These are phyloP conservation scores for Alviniconcha marisindica DNA, from an alignment of 1,140 invertebrate genomes.

Conservation along the genomic window DNA sequence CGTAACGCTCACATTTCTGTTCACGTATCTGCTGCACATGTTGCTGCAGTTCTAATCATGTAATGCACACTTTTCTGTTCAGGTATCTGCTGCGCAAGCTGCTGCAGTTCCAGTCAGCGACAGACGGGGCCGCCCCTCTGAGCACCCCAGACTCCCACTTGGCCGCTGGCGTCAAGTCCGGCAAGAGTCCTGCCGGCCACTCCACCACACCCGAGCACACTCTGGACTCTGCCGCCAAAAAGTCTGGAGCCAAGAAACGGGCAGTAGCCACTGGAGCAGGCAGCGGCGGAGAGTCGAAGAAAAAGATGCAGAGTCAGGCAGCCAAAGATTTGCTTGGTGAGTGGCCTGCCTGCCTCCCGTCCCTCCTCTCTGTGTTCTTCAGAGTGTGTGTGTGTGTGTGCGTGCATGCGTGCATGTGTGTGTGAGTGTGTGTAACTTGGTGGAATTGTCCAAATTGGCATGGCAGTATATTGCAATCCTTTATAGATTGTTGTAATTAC, in stretches of 20 bases:
- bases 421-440: too few species aligned
- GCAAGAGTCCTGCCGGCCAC: conserved; percentile 1
- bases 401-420: too few species aligned
- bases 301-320: conserved; percentile 36
- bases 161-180: background rate
- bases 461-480: too few species aligned
- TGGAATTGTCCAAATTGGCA: too few species aligned
- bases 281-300: conserved; percentile 11
- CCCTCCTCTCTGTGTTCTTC: background rate
- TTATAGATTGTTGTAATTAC: too few species aligned
- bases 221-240: background rate
- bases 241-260: conserved; percentile 8
- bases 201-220: background rate
- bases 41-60: too few species aligned
- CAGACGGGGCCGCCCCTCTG: conserved; percentile 44
- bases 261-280: background rate
- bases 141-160: conserved; percentile 31
- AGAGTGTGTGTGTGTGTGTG: too few species aligned
- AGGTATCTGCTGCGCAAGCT: conserved; percentile 69
- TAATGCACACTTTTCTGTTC: too few species aligned
- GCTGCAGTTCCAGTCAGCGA: conserved; percentile 67
- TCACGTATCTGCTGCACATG: too few species aligned
- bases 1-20: too few species aligned
- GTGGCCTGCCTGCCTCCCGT: too few species aligned
- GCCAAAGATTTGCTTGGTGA: conserved; percentile 38